Evolutionary conservation across 92 coral and sea anemone genomes (phyloP).

Genomic region (Desmophyllum pertusum): DNA sequence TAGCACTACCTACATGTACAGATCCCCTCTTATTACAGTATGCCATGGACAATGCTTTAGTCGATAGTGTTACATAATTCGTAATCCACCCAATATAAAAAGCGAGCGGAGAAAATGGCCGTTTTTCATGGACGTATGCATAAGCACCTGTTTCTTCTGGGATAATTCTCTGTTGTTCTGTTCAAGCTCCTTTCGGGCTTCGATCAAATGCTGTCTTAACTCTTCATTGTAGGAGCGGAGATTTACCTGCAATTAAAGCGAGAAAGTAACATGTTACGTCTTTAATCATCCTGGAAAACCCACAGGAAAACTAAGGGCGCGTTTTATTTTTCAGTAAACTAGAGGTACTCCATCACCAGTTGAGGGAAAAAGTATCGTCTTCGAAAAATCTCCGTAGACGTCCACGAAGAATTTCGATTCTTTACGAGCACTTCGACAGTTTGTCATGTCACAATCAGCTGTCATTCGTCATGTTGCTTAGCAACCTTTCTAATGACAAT

Average conservation of each 20-base stretch:
- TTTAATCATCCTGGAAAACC: neutral
- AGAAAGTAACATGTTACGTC: neutral
- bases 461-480: neutral
- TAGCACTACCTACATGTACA: too few relatives aligned
- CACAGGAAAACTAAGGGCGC: neutral
- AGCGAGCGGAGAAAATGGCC: too few relatives aligned
- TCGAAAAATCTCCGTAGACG: neutral
- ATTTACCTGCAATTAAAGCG: conserved; percentile 63
- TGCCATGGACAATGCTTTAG: too few relatives aligned
- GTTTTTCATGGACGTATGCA: neutral
- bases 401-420: neutral
- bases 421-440: neutral
- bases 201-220: conserved; percentile 84
- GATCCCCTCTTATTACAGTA: too few relatives aligned
- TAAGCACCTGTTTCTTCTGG: conserved; percentile 71
- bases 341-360: neutral
- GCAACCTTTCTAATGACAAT: neutral
- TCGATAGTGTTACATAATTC: too few relatives aligned
- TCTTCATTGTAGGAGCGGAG: conserved; percentile 88
- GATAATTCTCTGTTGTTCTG: conserved; percentile 63
- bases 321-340: neutral
- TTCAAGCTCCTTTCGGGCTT: conserved; percentile 87
- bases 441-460: too few relatives aligned
- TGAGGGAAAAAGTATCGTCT: neutral
- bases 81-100: too few relatives aligned